Evolutionary conservation across 2,113 vertebrate species (phyloP).

Genomic region (Uria lomvia): DNA sequence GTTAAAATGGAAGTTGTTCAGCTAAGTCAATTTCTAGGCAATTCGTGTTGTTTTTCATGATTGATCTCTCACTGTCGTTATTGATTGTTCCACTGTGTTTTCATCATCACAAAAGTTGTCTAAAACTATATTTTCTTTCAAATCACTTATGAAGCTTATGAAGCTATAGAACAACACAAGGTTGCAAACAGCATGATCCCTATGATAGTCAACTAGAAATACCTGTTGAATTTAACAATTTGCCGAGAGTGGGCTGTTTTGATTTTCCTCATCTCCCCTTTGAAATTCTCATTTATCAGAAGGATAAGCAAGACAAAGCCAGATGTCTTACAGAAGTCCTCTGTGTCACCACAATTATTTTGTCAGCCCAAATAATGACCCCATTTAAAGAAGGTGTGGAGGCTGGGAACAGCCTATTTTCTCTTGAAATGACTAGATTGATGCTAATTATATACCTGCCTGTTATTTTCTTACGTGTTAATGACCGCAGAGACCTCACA

Average conservation of each 20-base stretch:
- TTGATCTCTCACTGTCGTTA: neutral
- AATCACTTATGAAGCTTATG: neutral
- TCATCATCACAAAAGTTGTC: neutral
- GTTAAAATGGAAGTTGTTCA: neutral
- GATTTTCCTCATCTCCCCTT: neutral
- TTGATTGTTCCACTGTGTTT: neutral
- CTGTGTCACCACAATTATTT: neutral
- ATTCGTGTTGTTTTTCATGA: neutral
- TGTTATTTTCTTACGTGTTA: neutral
- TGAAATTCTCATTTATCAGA: neutral
- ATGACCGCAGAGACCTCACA: neutral
- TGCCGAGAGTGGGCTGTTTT: neutral
- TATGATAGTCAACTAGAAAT: neutral
- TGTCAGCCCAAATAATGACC: neutral
- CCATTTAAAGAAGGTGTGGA: neutral
- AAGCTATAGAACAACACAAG: neutral
- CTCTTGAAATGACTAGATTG: neutral
- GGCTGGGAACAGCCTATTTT: neutral
- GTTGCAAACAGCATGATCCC: neutral
- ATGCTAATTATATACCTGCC: neutral
- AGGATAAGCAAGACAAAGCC: neutral
- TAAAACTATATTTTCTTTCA: neutral
- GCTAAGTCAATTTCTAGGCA: neutral
- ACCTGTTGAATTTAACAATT: neutral
- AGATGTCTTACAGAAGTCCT: neutral